These are phyloP conservation scores for Ficedula albicollis DNA, from an alignment of 2,797 vertebrate genomes.

Conservation along the genomic window DNA sequence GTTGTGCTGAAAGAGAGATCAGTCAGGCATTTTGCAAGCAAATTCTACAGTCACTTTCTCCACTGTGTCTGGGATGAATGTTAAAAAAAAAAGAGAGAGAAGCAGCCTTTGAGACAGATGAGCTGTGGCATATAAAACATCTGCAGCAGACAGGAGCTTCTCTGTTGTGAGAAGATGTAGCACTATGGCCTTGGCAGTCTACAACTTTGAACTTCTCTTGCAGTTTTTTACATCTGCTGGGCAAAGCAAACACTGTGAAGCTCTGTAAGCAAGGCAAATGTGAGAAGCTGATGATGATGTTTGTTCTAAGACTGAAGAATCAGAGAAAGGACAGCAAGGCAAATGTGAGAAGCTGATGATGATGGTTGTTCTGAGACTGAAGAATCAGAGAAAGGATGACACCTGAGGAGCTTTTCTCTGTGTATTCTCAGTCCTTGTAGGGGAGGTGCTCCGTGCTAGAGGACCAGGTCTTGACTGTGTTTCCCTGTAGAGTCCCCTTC, in stretches of 20 bases:
- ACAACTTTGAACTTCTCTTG: neutral
- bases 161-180: neutral
- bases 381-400: neutral
- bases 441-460: neutral
- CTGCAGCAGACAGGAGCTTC: neutral
- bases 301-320: neutral
- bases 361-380: rapidly evolving
- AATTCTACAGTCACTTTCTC: conserved; percentile 11
- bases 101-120: neutral
- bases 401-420: neutral
- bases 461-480: neutral
- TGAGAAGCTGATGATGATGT: neutral
- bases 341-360: neutral
- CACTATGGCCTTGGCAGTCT: neutral
- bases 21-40: neutral
- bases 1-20: neutral
- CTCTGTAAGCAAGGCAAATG: neutral
- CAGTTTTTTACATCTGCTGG: neutral
- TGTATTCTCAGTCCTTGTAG: rapidly evolving
- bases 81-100: neutral
- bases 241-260: neutral
- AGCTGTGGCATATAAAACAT: neutral
- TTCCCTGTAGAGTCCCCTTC: neutral
- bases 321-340: neutral
- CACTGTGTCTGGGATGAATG: neutral